phyloP scores from a whole-genome alignment of 30 jellyfish, hydroid and myxozoan species.

The Nemopilema nomurai region DNA sequence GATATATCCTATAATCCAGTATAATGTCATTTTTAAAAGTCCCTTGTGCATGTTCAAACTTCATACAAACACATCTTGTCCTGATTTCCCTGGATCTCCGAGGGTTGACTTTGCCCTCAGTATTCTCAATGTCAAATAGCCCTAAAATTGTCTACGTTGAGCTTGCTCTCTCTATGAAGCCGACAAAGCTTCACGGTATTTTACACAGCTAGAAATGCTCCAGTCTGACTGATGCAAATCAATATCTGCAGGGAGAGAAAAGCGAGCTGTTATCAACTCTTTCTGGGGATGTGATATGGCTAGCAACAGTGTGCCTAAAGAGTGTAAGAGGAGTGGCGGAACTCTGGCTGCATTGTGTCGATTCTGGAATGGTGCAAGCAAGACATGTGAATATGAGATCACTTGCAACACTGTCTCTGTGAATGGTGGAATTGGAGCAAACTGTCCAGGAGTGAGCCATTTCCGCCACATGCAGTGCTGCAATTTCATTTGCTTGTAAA shows the following conservation, averaged over 20 bases:
- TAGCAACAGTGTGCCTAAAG: not conserved
- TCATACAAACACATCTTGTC: no score
- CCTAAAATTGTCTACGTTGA: no score
- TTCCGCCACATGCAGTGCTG: not conserved
- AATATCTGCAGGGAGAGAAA: not conserved
- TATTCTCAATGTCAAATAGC: no score
- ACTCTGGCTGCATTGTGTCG: not conserved
- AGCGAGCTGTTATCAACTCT: not conserved
- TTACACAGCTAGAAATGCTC: no score
- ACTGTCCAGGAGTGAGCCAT: not conserved
- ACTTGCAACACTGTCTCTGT: not conserved
- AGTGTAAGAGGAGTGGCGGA: not conserved
- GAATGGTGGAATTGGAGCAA: not conserved
- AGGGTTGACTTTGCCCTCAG: no score
- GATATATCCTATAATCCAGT: no score
- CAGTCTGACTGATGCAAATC: not conserved
- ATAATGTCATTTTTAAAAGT: no score
- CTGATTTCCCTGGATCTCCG: no score
- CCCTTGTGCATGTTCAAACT: no score
- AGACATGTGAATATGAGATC: not conserved
- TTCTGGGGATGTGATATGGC: not conserved
- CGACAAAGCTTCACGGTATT: no score
- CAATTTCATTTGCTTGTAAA: not conserved
- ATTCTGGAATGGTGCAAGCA: not conserved
- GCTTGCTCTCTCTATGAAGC: no score